A percentile compares a stretch with the other conserved stretches of the same genome.
Conservation (phyloP, 1,140 invertebrate genomes). For the Drosophila baimaii region DNA sequence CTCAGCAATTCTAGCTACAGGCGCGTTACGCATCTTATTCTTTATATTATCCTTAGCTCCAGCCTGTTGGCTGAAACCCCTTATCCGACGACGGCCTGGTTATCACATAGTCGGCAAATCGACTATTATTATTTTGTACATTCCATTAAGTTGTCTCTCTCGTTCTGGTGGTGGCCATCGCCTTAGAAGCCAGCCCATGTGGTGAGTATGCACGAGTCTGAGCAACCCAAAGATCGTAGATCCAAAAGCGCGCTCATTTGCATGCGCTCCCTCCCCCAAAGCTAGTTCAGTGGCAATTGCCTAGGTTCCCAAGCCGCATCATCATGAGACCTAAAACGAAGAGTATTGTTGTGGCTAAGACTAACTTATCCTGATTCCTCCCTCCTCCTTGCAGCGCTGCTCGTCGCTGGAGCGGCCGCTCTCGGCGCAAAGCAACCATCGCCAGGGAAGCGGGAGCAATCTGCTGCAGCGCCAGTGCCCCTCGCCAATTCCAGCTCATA, state of each 20-base stretch:
- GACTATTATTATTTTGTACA: conserved; percentile 20
- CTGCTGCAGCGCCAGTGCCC: conserved; percentile 87
- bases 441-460: conserved; percentile 84
- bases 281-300: conserved; percentile 12
- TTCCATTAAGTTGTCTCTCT: conserved; percentile 69
- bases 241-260: conserved; percentile 66
- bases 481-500: conserved; percentile 89
- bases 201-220: conserved; percentile 67
- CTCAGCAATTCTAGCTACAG: too few species aligned
- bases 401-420: conserved; percentile 91
- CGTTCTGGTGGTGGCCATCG: conserved; percentile 49
- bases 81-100: too few species aligned
- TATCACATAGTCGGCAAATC: conserved; percentile 1
- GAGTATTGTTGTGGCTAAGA: accelerated
- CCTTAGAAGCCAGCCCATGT: conserved; percentile 79
- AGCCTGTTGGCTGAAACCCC: background rate
- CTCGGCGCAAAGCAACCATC: conserved; percentile 87
- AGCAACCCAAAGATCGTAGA: conserved; percentile 21
- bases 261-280: conserved; percentile 52
- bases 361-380: background rate
- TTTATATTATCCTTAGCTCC: background rate
- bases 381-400: conserved; percentile 87
- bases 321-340: conserved; percentile 10
- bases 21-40: background rate
- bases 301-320: conserved; percentile 24